Conservation (phyloP, 1,140 invertebrate species). For the Danaus plexippus region DNA sequence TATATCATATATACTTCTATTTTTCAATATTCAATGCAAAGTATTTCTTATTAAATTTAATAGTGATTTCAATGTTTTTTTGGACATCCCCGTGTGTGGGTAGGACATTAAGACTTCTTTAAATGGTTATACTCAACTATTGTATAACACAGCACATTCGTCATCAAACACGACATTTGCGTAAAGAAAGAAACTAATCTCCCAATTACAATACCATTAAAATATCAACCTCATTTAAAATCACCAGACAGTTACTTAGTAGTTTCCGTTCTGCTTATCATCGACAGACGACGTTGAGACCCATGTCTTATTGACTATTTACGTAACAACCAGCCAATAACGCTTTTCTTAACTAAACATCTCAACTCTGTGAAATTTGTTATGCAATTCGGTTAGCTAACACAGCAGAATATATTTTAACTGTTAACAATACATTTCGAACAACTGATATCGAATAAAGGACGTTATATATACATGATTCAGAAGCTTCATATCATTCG, state of each 20-base stretch:
- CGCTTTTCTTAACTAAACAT: constrained; percentile 1
- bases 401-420: neutral
- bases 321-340: constrained; percentile 17
- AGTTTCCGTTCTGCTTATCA: constrained; percentile 22
- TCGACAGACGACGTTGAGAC: constrained; percentile 8
- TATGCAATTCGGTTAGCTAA: neutral
- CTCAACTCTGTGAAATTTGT: too few relatives aligned
- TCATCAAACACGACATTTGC: neutral
- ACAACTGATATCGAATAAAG: too few relatives aligned
- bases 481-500: too few relatives aligned
- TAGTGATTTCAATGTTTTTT: too few relatives aligned
- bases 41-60: too few relatives aligned
- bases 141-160: too few relatives aligned
- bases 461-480: too few relatives aligned
- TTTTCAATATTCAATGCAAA: neutral
- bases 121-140: too few relatives aligned
- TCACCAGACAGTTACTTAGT: constrained; percentile 23
- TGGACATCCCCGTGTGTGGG: neutral
- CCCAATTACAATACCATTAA: constrained; percentile 24
- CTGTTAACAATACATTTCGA: too few relatives aligned
- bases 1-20: constrained; percentile 6
- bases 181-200: constrained; percentile 2
- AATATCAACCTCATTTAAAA: constrained; percentile 22
- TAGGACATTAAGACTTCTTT: too few relatives aligned
- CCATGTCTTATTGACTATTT: constrained; percentile 11